Conservation (phyloP, 2,888 invertebrate genomes). For the Agonopterix subpropinquella region DNA sequence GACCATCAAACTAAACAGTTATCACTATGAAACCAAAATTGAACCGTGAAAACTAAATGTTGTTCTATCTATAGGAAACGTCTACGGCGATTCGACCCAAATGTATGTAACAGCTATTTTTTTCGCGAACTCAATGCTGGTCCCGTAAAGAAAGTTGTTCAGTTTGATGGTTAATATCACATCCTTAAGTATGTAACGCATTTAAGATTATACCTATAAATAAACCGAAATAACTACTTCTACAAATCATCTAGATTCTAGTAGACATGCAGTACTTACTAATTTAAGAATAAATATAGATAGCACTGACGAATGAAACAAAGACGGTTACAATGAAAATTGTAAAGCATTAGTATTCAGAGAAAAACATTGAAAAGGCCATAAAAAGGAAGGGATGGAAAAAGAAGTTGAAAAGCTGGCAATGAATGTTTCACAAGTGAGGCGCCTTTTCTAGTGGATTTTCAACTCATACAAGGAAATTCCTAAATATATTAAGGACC, state of each 20-base stretch:
- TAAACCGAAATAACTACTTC: no score
- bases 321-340: slow-evolving; percentile 20
- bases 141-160: no score
- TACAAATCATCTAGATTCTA: background rate
- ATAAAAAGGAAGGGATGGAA: slow-evolving; percentile 17
- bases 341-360: slow-evolving; percentile 11
- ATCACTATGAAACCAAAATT: no score
- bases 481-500: slow-evolving; percentile 35
- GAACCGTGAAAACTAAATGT: no score
- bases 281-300: slow-evolving; percentile 15
- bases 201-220: no score
- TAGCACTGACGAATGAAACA: slow-evolving; percentile 21
- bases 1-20: no score
- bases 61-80: no score
- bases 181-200: no score
- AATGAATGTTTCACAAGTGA: slow-evolving; percentile 71
- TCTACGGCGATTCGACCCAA: no score
- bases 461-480: slow-evolving; percentile 31
- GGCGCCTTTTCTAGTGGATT: slow-evolving; percentile 63
- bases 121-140: no score
- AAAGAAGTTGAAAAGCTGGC: slow-evolving; percentile 41
- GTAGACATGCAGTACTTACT: slow-evolving; percentile 14
- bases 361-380: slow-evolving; percentile 18
- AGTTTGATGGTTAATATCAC: no score
- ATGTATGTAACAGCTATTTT: no score